Evolutionary conservation across 2,888 invertebrate species (phyloP), one percentile per base, ranked within the genome.

Genomic region (Troides helena): DNA sequence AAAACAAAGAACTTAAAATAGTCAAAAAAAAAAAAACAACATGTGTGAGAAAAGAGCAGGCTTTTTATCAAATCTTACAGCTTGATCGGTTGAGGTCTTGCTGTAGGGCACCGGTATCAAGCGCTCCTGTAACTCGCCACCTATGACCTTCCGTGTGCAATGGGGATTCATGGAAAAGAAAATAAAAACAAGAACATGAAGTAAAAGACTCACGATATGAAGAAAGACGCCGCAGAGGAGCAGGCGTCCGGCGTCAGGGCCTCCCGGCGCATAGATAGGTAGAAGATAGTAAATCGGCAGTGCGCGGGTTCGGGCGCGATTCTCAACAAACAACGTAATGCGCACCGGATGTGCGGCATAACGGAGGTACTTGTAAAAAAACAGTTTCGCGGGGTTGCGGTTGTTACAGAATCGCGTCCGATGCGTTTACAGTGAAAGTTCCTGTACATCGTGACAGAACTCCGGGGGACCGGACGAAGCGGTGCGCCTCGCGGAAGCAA

Each of bases 81-180:
- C 98, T 97, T 99, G 99, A 96, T 99, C 99, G 95, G 98, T 99
- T 94, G 98, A 98, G 94, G 98, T 98, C 97, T 98, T 98, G 98
- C 98, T 98, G 97, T 98, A 98, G 94, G 98, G 99, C 94, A 99
- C 98, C 94, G 99, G 98, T 94, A 99, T 98, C 96, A 99, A 97
- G 95, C 98, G 98, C 95, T 98, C 98, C 96, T 98, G 98, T 95
- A 98, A 98, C 95, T 98, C 98, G 95, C 99, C 99, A 96, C 98
- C 98, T 97, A 99, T 99, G 96, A 99, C 98, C 99, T 99, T 97
- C 96, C 97, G 96, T 95, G 96, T 95, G 95, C 96, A 96, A 96
- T 90, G 87, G 89, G 95, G 95, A 94, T 95, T 95, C 95, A 95
- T 95, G 95, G 95, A 95, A 95, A 95, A 93, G 90, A 93, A 93